phyloP scores from a whole-genome alignment of 2,113 vertebrate genomes.

The Platysternon megacephalum region DNA sequence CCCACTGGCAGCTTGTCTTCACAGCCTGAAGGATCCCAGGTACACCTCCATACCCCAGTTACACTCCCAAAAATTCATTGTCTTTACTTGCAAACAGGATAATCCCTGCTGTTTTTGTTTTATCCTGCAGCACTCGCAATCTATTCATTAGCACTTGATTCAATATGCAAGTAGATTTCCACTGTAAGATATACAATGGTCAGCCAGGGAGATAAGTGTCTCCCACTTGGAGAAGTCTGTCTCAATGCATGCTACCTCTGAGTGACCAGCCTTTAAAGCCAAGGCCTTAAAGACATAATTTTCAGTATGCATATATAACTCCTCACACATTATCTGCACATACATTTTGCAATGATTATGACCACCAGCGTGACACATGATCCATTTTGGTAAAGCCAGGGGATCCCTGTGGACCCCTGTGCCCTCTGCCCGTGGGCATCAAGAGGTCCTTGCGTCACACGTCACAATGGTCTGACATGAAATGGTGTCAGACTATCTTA shows the following conservation, averaged over 20 bases:
- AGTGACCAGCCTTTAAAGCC: neutral
- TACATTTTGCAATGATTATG: neutral
- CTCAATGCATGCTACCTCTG: neutral
- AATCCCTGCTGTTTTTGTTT: neutral
- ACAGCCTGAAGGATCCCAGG: neutral
- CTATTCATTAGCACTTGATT: neutral
- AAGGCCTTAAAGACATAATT: neutral
- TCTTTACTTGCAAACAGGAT: neutral
- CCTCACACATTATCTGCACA: neutral
- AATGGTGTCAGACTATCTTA: slow-evolving; percentile 50
- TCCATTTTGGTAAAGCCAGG: neutral
- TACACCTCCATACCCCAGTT: neutral
- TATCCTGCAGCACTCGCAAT: neutral
- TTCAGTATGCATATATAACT: neutral
- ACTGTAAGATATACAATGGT: neutral
- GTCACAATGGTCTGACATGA: slow-evolving; percentile 9
- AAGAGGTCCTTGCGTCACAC: neutral
- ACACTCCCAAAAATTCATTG: neutral
- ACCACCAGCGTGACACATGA: neutral
- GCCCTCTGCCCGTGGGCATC: neutral
- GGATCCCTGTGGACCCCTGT: neutral
- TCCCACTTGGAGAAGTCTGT: neutral
- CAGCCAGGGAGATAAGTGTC: neutral
- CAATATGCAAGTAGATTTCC: neutral
- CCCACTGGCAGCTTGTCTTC: neutral